A percentile compares a stretch with the other conserved stretches of the same genome.
These are phyloP conservation scores for Proterorhinus semilunaris DNA, from an alignment of 2,113 vertebrate species.

Conservation along the genomic window DNA sequence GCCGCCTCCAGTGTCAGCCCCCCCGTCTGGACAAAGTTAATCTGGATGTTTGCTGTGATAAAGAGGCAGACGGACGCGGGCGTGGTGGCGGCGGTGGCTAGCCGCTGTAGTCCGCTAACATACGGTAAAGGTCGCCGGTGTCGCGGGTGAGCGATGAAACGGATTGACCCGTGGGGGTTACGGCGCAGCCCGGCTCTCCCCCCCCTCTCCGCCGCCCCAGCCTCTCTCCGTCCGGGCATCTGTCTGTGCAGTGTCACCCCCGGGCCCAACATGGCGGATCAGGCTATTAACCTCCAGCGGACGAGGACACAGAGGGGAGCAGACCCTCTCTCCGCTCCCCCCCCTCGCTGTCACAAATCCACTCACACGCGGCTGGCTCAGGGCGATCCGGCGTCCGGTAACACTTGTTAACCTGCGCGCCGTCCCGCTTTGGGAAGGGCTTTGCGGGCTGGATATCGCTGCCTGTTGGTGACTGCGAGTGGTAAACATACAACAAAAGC, in stretches of 20 bases:
- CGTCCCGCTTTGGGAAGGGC: neutral
- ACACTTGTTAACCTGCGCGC: slow-evolving; percentile 39
- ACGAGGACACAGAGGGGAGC: slow-evolving; percentile 55
- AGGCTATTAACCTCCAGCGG: slow-evolving; percentile 72
- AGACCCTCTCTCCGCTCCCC: slow-evolving; percentile 34
- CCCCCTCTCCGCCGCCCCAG: slow-evolving; percentile 42
- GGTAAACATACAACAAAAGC: neutral
- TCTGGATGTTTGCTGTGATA: slow-evolving; percentile 60
- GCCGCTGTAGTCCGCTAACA: slow-evolving; percentile 57
- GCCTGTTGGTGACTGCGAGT: neutral
- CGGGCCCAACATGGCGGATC: slow-evolving; percentile 63
- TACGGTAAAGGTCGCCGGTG: slow-evolving; percentile 64
- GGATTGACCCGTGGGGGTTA: slow-evolving; percentile 59
- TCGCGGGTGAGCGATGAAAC: slow-evolving; percentile 71
- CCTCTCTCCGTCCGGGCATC: slow-evolving; percentile 53
- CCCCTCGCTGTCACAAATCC: slow-evolving; percentile 56
- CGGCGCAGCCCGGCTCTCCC: slow-evolving; percentile 60
- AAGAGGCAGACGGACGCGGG: slow-evolving; percentile 45
- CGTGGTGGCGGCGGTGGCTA: slow-evolving; percentile 5
- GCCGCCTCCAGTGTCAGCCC: slow-evolving; percentile 48
- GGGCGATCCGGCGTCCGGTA: slow-evolving; percentile 30
- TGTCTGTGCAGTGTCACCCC: slow-evolving; percentile 65
- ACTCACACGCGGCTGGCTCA: slow-evolving; percentile 12
- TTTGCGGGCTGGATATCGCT: neutral
- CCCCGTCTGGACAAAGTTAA: slow-evolving; percentile 58